Base-by-base conservation (phyloP, 2,113 vertebrate species). In the Ammodytes dubius region DNA sequence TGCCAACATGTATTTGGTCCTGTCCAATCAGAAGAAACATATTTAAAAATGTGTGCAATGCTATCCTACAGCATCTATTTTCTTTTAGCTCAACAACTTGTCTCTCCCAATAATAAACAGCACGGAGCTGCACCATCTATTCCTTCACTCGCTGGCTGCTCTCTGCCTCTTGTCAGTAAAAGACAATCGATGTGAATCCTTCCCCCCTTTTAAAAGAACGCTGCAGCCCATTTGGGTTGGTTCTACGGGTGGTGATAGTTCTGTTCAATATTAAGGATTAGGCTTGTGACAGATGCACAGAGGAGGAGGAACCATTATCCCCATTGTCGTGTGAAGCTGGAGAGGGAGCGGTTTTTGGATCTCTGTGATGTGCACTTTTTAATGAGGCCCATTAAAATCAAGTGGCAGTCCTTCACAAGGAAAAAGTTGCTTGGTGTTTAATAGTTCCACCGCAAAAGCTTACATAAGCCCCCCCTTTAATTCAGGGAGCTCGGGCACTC, bases 301-400 rank as follows among this genome's bases (percentile, higher is more conserved):
- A 27, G 64, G 83, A 87, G 84, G 84, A 88, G 59, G 86, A 85
- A 87, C 87, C 83, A 90, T 92, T 92, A 92, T 90, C 83, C 27
- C 90, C 77, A 81, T 89, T 92, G 90, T 86, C 76, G 88, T 88
- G 89, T 91, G 91, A 92, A 88, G 89, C 77, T 58, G 85, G 77
- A 82, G 87, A 70, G 27, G 27, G 71, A 92, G 87, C 64, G 85
- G 84, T 91, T 81, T 91, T 81, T 85, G 87, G 84, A 89, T 91
- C 89, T 87, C 73, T 94, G 89, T 93, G 94, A 93, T 94, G 91
- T 93, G 91, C 91, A 93, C 92, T 91, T 95, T 27, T 94, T 95
- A 95, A 95, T 95, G 91, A 95, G 94, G 89, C 92, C 93, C 89
- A 93, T 95, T 95, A 94, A 95, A 27, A 95, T 92, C 80, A 94